Conservation (phyloP, 2,797 vertebrate species). For the Scleropages formosus region DNA sequence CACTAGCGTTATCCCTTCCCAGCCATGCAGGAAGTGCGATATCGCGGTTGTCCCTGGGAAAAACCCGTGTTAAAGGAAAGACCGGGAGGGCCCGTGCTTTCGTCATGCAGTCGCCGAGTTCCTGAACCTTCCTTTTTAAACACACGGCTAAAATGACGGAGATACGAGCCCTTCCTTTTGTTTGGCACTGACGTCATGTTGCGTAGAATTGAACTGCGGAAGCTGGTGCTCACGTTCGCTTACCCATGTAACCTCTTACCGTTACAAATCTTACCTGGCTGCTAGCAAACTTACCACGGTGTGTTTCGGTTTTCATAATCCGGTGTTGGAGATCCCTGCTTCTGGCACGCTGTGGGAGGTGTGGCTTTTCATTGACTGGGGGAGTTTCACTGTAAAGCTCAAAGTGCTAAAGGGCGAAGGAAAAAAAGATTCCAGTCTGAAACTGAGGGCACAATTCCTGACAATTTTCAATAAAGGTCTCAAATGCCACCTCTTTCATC, state of each 20-base stretch:
- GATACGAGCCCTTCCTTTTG: background rate
- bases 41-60: constrained; percentile 21
- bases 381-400: too few relatives aligned
- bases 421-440: too few relatives aligned
- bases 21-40: constrained; percentile 29
- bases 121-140: background rate
- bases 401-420: too few relatives aligned
- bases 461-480: too few relatives aligned
- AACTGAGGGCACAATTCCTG: too few relatives aligned
- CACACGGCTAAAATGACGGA: background rate
- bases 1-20: constrained; percentile 17
- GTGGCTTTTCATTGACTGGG: too few relatives aligned
- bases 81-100: constrained; percentile 17
- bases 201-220: too few relatives aligned
- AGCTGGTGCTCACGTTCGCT: background rate
- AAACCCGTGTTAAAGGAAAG: constrained; percentile 18
- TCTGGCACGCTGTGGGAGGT: too few relatives aligned
- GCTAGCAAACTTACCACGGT: too few relatives aligned
- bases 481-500: too few relatives aligned
- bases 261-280: background rate
- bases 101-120: background rate
- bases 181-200: background rate
- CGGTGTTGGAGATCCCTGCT: too few relatives aligned
- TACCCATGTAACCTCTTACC: background rate
- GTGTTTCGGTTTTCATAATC: too few relatives aligned